Evolutionary conservation across 2,113 vertebrate species (phyloP).

Genomic region (Oceanodroma tethys): DNA sequence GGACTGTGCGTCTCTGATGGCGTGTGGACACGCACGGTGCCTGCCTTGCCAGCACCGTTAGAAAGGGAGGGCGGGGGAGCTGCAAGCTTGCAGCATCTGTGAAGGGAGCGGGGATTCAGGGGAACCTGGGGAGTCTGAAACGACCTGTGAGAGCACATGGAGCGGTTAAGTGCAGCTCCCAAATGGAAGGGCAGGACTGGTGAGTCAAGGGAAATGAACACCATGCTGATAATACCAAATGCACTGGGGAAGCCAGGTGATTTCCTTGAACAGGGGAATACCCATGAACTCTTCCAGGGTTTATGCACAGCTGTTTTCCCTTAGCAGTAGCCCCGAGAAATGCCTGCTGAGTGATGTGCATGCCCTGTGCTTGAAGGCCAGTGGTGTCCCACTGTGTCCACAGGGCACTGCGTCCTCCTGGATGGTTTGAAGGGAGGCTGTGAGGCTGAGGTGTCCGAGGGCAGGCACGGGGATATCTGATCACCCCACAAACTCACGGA

Average conservation of each 20-base stretch:
- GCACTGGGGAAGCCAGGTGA: fast-evolving
- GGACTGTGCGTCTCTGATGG: fast-evolving
- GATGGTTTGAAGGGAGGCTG: neutral
- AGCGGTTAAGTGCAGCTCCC: neutral
- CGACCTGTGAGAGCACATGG: neutral
- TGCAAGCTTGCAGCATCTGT: neutral
- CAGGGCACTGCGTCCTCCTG: neutral
- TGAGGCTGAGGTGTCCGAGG: neutral
- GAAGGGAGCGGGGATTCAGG: neutral
- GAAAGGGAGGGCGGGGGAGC: neutral
- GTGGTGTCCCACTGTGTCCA: neutral
- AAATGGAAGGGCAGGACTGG: neutral
- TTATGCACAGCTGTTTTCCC: neutral
- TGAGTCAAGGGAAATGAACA: neutral
- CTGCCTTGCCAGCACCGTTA: neutral
- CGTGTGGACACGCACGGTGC: fast-evolving
- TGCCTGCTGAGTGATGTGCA: fast-evolving
- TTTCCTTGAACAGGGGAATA: neutral
- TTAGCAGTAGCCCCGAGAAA: neutral
- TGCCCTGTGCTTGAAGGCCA: neutral
- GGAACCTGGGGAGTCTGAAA: neutral
- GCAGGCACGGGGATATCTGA: neutral
- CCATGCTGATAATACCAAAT: neutral
- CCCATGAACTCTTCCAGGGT: neutral
- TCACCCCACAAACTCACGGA: neutral